Conservation (phyloP, 2,113 vertebrate species). For the Thalassoma bifasciatum region DNA sequence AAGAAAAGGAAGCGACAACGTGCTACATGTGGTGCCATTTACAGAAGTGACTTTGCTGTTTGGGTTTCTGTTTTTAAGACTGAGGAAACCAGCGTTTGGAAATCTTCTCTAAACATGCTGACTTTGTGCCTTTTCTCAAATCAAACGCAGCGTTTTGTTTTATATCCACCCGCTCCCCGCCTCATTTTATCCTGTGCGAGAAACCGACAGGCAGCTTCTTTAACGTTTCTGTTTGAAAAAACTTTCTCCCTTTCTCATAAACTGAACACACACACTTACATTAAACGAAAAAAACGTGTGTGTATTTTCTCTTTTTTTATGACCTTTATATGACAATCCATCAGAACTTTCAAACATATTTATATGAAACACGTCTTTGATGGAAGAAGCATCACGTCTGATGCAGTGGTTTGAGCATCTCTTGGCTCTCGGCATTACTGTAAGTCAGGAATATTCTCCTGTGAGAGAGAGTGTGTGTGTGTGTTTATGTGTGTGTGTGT, state of each 20-base stretch:
- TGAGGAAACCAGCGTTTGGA: constrained; percentile 26
- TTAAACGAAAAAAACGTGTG: constrained; percentile 46
- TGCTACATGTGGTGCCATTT: constrained; percentile 30
- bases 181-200: constrained; percentile 45
- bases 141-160: constrained; percentile 37
- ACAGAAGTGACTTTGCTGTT: not conserved
- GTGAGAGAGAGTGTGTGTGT: constrained; percentile 39
- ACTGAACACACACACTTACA: constrained; percentile 54
- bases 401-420: constrained; percentile 63
- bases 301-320: constrained; percentile 31
- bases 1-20: constrained; percentile 44
- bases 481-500: constrained; percentile 39
- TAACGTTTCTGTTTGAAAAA: constrained; percentile 43
- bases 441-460: constrained; percentile 64
- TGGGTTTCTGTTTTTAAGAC: constrained; percentile 40
- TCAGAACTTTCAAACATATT: constrained; percentile 66
- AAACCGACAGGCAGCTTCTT: constrained; percentile 60
- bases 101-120: constrained; percentile 36
- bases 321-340: constrained; percentile 74
- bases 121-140: constrained; percentile 57
- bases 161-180: constrained; percentile 29
- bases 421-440: constrained; percentile 62
- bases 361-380: constrained; percentile 71
- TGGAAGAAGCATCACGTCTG: constrained; percentile 59
- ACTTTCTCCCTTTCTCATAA: constrained; percentile 42